These are phyloP conservation scores for Haemorhous mexicanus DNA, from an alignment of 2,113 vertebrate species.

Conservation along the genomic window DNA sequence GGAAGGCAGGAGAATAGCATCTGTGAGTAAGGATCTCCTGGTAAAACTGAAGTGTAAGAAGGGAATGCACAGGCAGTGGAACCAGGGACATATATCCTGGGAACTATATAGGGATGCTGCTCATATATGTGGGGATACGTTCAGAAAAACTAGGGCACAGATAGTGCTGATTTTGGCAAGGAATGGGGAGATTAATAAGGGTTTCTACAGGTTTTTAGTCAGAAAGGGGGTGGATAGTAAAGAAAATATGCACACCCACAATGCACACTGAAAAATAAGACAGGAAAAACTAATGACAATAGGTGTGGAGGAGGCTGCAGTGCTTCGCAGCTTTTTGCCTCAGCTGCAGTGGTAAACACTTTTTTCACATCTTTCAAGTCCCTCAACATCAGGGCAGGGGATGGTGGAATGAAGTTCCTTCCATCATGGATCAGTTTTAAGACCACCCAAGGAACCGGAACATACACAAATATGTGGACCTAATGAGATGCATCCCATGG, in stretches of 20 bases:
- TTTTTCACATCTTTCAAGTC: not conserved
- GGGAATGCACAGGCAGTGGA: not conserved
- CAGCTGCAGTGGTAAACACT: not conserved
- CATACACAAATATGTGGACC: not conserved
- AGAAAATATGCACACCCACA: not conserved
- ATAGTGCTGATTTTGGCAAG: not conserved
- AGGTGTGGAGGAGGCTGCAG: not conserved
- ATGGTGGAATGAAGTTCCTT: not conserved
- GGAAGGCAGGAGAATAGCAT: not conserved
- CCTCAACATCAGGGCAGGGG: not conserved
- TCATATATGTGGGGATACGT: accelerated
- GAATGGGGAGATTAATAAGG: not conserved
- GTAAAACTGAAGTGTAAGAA: not conserved
- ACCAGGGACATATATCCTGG: not conserved
- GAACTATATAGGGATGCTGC: not conserved
- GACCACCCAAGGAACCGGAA: not conserved
- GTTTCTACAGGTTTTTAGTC: not conserved
- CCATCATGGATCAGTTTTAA: not conserved
- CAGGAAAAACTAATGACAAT: not conserved
- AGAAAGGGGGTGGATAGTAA: not conserved
- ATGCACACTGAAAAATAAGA: not conserved
- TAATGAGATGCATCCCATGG: not conserved
- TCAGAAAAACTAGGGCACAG: not conserved
- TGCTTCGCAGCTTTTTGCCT: not conserved
- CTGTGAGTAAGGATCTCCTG: not conserved